Conservation (phyloP, 2,113 vertebrate genomes). For the Phodopus roborovskii region DNA sequence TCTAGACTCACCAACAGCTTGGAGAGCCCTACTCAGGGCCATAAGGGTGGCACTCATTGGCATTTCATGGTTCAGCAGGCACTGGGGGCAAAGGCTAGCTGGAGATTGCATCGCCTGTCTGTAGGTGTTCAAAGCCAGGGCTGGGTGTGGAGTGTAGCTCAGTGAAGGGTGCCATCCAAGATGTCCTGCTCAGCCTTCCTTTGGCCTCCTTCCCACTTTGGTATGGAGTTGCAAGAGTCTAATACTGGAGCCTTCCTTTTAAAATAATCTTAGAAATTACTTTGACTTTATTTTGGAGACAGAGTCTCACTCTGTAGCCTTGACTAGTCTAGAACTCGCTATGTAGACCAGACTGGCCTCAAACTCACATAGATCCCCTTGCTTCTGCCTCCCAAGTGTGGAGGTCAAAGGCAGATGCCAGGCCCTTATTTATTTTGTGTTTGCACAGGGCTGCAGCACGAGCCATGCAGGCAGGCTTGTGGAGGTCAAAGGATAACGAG, state of each 20-base stretch:
- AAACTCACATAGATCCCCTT: background rate
- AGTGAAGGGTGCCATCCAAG: background rate
- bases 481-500: background rate
- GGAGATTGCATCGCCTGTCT: fast-evolving
- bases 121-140: background rate
- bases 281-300: background rate
- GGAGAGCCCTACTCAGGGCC: background rate
- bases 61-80: too few species aligned
- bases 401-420: background rate
- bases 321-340: background rate
- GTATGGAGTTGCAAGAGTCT: too few species aligned
- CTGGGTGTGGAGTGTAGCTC: background rate
- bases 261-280: background rate
- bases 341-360: background rate
- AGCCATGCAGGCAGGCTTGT: background rate
- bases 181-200: background rate
- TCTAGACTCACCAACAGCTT: background rate
- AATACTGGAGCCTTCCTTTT: background rate
- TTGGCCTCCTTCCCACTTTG: fast-evolving
- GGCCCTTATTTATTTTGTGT: background rate
- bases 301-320: background rate
- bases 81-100: background rate
- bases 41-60: background rate
- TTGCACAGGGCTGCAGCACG: background rate
- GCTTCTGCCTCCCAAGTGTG: background rate